These are phyloP conservation scores for Pyrochroa serraticornis DNA, from an alignment of 2,888 invertebrate species.

Conservation along the genomic window DNA sequence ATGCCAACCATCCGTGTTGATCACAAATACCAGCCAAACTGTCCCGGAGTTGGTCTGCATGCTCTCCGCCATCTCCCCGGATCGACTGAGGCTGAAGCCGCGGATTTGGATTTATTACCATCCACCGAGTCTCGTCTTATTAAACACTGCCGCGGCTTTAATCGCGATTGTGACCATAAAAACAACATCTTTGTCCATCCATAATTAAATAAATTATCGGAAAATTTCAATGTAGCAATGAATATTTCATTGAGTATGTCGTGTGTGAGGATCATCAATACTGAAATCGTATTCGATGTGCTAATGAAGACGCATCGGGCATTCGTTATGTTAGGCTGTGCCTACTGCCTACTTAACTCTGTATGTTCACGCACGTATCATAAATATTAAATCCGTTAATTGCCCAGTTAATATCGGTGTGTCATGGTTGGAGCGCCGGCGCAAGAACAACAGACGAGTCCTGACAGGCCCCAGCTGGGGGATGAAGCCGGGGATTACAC, in stretches of 20 bases:
- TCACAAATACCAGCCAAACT: slow-evolving; percentile 50
- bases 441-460: slow-evolving; percentile 15
- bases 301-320: slow-evolving; percentile 42
- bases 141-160: slow-evolving; percentile 27
- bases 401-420: slow-evolving; percentile 32
- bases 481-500: slow-evolving; percentile 37
- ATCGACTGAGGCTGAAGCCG: slow-evolving; percentile 19
- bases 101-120: slow-evolving; percentile 33
- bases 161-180: not conserved
- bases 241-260: slow-evolving; percentile 33
- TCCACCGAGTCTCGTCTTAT: slow-evolving; percentile 32
- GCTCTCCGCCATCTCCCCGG: slow-evolving; percentile 18
- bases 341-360: slow-evolving; percentile 35
- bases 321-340: slow-evolving; percentile 37
- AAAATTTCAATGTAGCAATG: slow-evolving; percentile 2
- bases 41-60: slow-evolving; percentile 16
- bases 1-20: slow-evolving; percentile 53
- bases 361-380: slow-evolving; percentile 35
- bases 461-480: slow-evolving; percentile 37
- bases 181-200: too few species aligned
- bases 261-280: slow-evolving; percentile 37
- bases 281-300: slow-evolving; percentile 35
- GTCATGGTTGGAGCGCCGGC: slow-evolving; percentile 32
- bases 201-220: too few species aligned
- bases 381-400: slow-evolving; percentile 38